Percentiles rank a stretch among this genome's conserved stretches.
Evolutionary conservation across 2,113 vertebrate species (phyloP).

Genomic region (Etheostoma spectabile): DNA sequence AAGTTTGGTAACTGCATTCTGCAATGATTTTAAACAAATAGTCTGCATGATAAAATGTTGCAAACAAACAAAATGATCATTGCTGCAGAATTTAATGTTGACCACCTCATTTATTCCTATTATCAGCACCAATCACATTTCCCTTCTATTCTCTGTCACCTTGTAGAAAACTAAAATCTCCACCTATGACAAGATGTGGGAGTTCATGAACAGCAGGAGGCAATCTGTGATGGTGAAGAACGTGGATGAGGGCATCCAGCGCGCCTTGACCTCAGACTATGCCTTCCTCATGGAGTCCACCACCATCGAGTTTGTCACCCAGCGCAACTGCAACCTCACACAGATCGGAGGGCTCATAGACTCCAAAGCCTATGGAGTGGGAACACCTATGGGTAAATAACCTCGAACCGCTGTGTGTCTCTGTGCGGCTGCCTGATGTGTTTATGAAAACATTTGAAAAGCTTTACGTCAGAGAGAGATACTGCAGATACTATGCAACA

Average conservation of each 20-base stretch:
- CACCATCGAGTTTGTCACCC: slow-evolving; percentile 97
- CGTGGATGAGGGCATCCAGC: slow-evolving; percentile 96
- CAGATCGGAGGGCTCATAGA: slow-evolving; percentile 98
- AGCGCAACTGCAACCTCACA: slow-evolving; percentile 97
- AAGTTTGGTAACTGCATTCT: background rate
- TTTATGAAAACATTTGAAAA: background rate
- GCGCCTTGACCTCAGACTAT: slow-evolving; percentile 95
- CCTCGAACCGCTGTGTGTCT: background rate
- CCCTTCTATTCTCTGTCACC: background rate
- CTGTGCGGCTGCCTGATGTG: background rate
- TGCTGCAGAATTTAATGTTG: background rate
- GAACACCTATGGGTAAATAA: slow-evolving; percentile 95
- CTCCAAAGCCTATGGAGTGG: slow-evolving; percentile 97
- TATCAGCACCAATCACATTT: background rate
- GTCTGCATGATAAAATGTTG: background rate
- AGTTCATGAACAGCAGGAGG: slow-evolving; percentile 98
- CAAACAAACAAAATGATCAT: background rate
- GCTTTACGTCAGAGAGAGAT: slow-evolving; percentile 9
- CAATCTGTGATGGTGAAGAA: slow-evolving; percentile 96
- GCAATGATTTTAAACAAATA: background rate
- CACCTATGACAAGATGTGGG: slow-evolving; percentile 99
- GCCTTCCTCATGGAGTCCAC: slow-evolving; percentile 99
- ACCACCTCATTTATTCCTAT: background rate
- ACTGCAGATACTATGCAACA: slow-evolving; percentile 19
- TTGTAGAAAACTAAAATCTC: slow-evolving; percentile 97